Evolutionary conservation across 2,888 invertebrate genomes (phyloP), one percentile per base, ranked within the genome.

Genomic region (Antheraea assamensis): DNA sequence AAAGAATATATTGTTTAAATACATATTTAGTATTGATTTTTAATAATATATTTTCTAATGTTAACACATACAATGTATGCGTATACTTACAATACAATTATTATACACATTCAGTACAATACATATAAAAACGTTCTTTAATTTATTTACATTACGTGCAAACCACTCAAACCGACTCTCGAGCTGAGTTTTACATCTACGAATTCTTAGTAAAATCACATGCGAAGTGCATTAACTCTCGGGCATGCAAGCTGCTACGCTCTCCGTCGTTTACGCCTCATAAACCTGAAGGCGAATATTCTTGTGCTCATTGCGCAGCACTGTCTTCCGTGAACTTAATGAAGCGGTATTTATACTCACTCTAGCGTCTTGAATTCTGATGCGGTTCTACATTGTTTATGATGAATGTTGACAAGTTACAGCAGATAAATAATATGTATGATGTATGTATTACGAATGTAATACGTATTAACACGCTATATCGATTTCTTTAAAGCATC

Each of bases 181-280:
- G 21, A 19, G 70, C 3, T 27, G 55, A 58, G 70, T 70, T n/a
- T n/a, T 73, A 42, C 73, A 58, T 30, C 73, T 73, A 73, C 75
- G 77, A 75, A 76, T 72, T 71, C 74, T 42, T 31, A 64, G 70
- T 72, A 75, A 77, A 78, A 76, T 78, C 78, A 79, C 76, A 73
- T 78, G 70, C 70, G 55, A 73, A 73, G 79, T 80, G 79, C 80
- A 83, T 82, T 82, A 82, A 80, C 77, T 76, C 71, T 76, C 71
- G 71, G 78, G 77, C 76, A 78, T 73, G 73, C 70, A 78, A 71
- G 80, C 77, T 76, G 76, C 81, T 49, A 61, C 21, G 35, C 70
- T 72, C 68, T 31, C 58, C 70, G 21, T n/a, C 66, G 71, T 74
- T 74, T 74, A 74, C 68, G 52, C 52, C 66, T 66, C 74, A 71